phyloP scores from a whole-genome alignment of 2,797 vertebrate species.

The Scolopax bukidnonensis region DNA sequence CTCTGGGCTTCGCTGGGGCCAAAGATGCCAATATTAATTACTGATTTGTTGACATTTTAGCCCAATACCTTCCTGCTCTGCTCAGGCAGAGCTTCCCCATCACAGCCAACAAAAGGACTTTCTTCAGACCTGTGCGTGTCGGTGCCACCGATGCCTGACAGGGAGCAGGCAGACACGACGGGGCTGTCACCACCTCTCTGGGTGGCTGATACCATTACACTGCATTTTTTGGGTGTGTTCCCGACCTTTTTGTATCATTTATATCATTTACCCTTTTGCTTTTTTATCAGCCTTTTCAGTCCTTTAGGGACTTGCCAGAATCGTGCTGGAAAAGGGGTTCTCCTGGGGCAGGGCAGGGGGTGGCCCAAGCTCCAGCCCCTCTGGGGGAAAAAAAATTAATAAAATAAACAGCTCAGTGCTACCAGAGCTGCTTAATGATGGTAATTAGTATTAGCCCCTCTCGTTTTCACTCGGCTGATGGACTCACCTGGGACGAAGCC shows the following conservation, averaged over 20 bases:
- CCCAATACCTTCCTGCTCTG: not conserved
- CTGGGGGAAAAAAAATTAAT: not conserved
- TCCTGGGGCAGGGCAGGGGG: not conserved
- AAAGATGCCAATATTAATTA: not conserved
- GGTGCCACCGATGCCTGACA: not conserved
- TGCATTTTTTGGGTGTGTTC: not conserved
- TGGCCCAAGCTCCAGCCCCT: not conserved
- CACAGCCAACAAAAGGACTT: not conserved
- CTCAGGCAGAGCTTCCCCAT: not conserved
- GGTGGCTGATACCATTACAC: not conserved
- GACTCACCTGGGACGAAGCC: slow-evolving; percentile 77
- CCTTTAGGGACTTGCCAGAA: not conserved
- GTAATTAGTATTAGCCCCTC: not conserved
- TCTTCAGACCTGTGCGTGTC: not conserved
- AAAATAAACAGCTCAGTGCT: not conserved
- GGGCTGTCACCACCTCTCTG: not conserved
- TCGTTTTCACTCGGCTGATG: not conserved
- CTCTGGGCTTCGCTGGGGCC: not conserved
- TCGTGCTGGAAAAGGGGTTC: not conserved
- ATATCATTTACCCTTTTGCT: not conserved
- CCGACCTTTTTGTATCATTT: not conserved
- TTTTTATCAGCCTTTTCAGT: not conserved
- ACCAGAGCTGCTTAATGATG: not conserved
- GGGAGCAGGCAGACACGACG: not conserved
- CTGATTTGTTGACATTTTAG: not conserved